Conservation (phyloP, 2,797 vertebrate genomes). For the Xerus rutilus region DNA sequence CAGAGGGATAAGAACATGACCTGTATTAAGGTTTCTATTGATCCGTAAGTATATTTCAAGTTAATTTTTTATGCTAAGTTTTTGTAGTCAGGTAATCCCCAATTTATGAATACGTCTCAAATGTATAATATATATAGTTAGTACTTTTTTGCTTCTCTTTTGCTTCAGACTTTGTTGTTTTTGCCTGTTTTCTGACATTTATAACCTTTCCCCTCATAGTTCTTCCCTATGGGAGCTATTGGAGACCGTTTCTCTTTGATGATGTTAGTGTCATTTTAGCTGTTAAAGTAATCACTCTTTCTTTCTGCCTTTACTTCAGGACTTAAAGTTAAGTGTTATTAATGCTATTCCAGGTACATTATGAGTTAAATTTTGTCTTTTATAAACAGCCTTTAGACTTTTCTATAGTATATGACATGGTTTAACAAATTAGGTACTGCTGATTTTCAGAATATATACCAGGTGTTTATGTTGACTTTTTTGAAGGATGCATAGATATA, state of each 20-base stretch:
- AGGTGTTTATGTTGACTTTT: neutral
- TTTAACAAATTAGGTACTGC: slow-evolving; percentile 37
- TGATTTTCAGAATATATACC: slow-evolving; percentile 11
- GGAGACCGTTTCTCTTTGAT: slow-evolving; percentile 37
- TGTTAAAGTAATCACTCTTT: neutral
- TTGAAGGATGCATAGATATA: neutral
- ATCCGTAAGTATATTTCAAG: slow-evolving; percentile 94
- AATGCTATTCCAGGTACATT: slow-evolving; percentile 7
- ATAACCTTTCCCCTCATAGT: neutral
- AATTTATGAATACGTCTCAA: slow-evolving; percentile 16
- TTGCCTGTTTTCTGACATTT: slow-evolving; percentile 31
- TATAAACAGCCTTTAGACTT: neutral
- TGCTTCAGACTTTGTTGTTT: slow-evolving; percentile 9
- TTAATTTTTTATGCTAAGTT: slow-evolving; percentile 67
- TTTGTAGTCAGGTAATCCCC: slow-evolving; percentile 46
- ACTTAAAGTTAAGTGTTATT: neutral
- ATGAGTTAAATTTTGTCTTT: slow-evolving; percentile 47
- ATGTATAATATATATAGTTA: neutral
- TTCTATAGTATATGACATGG: slow-evolving; percentile 9
- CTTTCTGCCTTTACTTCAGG: slow-evolving; percentile 14
- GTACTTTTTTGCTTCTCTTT: neutral
- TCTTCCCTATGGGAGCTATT: neutral
- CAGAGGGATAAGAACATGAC: slow-evolving; percentile 99
- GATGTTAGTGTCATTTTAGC: neutral
- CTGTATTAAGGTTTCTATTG: slow-evolving; percentile 97